Conservation (phyloP, 2,113 vertebrate species). For the Leptobrachium ailaonicum region DNA sequence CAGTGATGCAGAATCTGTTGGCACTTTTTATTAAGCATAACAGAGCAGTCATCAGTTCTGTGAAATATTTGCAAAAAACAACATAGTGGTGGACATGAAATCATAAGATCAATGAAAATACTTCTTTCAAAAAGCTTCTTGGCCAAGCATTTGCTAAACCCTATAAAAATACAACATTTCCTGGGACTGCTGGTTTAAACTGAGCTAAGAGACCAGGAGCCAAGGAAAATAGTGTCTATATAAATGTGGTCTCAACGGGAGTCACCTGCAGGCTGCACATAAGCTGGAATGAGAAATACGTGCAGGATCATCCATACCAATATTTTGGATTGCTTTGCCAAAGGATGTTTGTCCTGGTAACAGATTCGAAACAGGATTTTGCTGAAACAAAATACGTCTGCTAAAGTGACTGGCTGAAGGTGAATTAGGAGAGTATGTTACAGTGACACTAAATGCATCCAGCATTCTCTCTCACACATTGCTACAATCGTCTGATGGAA, state of each 20-base stretch:
- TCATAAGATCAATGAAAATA: too few species aligned
- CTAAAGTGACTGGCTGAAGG: slow-evolving; percentile 11
- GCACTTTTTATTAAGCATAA: too few species aligned
- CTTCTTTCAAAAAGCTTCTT: too few species aligned
- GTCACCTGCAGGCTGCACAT: neutral
- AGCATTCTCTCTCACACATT: neutral
- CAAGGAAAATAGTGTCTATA: neutral
- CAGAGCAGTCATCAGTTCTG: too few species aligned
- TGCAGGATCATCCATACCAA: neutral
- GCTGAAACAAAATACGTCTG: slow-evolving; percentile 27
- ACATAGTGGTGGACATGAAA: too few species aligned
- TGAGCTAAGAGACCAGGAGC: neutral
- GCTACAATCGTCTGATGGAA: slow-evolving; percentile 9
- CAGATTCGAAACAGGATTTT: slow-evolving; percentile 28
- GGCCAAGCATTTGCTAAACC: neutral
- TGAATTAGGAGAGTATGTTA: slow-evolving; percentile 7
- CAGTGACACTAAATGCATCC: slow-evolving; percentile 23
- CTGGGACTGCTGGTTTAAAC: neutral
- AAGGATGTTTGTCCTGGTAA: slow-evolving; percentile 32
- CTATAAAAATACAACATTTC: slow-evolving; percentile 1
- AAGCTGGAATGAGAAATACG: neutral
- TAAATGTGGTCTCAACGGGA: neutral
- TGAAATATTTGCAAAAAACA: too few species aligned
- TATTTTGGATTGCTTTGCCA: slow-evolving; percentile 17
- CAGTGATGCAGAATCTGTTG: too few species aligned